Evolutionary conservation across 2,113 vertebrate species (phyloP).

Genomic region (Oreochromis niloticus): DNA sequence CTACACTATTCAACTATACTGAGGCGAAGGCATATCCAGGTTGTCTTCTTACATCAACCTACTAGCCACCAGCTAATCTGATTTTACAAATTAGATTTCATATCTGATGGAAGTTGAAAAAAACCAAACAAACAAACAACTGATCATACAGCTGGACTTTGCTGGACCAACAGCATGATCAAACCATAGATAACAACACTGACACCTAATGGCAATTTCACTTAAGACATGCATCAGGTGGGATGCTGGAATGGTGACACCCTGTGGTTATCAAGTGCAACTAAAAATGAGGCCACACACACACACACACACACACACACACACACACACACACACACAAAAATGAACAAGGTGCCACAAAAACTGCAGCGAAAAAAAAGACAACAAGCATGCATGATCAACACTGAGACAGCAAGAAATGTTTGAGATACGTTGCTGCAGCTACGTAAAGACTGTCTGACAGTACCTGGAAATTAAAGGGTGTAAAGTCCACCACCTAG

Average conservation of each 20-base stretch:
- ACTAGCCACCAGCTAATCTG: not conserved
- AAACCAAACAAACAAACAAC: accelerated
- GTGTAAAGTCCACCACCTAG: slow-evolving; percentile 75
- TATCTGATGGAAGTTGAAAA: not conserved
- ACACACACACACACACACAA: too few relatives aligned
- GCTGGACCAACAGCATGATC: not conserved
- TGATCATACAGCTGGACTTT: not conserved
- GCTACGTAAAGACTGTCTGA: not conserved
- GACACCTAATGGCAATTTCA: slow-evolving; percentile 31
- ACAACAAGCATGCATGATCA: not conserved
- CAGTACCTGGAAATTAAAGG: slow-evolving; percentile 79
- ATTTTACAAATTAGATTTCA: not conserved
- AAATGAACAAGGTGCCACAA: not conserved
- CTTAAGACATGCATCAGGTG: not conserved
- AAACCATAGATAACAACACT: not conserved
- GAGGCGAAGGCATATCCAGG: not conserved
- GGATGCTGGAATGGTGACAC: not conserved
- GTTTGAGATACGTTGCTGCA: not conserved
- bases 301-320: accelerated
- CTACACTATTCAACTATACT: not conserved
- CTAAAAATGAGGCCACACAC: not conserved
- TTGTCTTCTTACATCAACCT: not conserved
- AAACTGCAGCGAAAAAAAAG: not conserved
- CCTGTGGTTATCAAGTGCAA: slow-evolving; percentile 27
- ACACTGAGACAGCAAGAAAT: not conserved